Conservation (phyloP, 2,888 invertebrate species). For the Gymnosoma rotundatum region DNA sequence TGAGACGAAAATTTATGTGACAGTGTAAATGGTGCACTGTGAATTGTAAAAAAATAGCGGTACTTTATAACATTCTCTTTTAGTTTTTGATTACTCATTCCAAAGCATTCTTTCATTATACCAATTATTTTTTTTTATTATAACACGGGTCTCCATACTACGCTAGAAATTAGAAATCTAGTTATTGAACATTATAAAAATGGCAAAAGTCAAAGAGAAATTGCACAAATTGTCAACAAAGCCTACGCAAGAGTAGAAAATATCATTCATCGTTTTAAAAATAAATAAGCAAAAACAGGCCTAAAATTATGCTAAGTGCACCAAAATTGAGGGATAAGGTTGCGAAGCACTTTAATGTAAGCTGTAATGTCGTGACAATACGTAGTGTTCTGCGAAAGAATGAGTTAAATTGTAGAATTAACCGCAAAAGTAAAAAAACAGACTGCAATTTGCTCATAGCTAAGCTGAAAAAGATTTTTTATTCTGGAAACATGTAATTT, state of each 20-base stretch:
- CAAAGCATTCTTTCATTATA: no score
- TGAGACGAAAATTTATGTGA: no score
- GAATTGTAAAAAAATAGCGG: background rate
- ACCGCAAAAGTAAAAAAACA: background rate
- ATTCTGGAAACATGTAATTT: background rate
- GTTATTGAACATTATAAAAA: no score
- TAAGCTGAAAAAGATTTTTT: background rate
- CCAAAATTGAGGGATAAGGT: background rate
- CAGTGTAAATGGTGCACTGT: conserved; percentile 26
- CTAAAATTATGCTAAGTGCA: background rate
- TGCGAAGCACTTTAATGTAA: no score
- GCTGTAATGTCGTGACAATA: no score
- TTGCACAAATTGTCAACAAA: no score
- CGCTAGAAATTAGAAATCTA: no score
- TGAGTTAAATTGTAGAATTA: background rate
- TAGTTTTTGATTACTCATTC: conserved; percentile 5
- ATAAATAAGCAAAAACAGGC: background rate
- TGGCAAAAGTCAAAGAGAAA: no score
- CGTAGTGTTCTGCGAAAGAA: background rate
- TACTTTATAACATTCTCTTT: conserved; percentile 1
- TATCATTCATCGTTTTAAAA: background rate
- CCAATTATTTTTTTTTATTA: no score
- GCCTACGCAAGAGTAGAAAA: background rate
- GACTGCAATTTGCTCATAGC: background rate
- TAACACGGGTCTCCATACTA: no score